Evolutionary conservation across 2,113 vertebrate genomes (phyloP).

Genomic region (Pygoscelis adeliae): DNA sequence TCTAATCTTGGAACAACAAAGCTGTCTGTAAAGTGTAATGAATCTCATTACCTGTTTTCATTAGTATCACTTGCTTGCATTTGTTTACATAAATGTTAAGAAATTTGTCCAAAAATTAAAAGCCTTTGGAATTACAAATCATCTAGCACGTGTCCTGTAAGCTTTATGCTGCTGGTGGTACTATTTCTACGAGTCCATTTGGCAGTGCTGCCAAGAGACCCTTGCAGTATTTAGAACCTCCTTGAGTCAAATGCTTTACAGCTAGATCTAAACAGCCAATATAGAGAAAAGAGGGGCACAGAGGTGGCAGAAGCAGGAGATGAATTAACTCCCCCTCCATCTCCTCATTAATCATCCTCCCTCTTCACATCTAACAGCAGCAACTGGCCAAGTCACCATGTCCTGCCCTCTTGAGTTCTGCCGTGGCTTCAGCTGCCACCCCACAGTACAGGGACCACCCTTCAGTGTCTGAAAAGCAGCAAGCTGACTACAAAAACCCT

Average conservation of each 20-base stretch:
- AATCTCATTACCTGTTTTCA: conserved; percentile 20
- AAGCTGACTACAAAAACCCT: background rate
- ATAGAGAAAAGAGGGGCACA: background rate
- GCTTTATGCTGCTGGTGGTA: background rate
- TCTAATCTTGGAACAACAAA: background rate
- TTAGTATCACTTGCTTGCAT: background rate
- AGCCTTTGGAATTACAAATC: background rate
- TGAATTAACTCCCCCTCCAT: background rate
- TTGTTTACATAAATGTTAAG: background rate
- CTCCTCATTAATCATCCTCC: background rate
- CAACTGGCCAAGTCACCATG: background rate
- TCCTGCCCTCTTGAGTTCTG: background rate
- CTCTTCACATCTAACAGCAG: background rate
- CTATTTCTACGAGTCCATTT: background rate
- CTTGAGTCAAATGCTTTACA: background rate
- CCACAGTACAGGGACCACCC: background rate
- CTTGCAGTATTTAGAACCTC: background rate
- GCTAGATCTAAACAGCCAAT: background rate
- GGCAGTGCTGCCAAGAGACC: background rate
- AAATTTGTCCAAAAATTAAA: background rate
- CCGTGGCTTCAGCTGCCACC: background rate
- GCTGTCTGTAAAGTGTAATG: background rate
- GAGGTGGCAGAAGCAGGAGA: background rate
- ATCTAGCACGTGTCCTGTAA: background rate
- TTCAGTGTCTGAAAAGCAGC: background rate